Base-by-base conservation (phyloP, 2,797 vertebrate genomes). In the Corythornis leucogaster region DNA sequence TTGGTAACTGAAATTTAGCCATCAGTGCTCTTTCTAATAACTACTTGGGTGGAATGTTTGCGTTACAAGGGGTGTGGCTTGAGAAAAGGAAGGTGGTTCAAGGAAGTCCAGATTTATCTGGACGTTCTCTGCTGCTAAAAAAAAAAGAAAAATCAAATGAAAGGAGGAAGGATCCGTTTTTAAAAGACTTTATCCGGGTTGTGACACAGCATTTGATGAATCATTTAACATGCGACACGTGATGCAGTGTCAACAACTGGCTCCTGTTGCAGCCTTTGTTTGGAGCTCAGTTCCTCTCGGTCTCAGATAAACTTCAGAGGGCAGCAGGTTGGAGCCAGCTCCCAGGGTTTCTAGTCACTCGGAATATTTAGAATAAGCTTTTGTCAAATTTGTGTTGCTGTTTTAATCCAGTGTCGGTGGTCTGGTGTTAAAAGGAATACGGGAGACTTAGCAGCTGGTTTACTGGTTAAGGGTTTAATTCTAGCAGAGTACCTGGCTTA, bases 191-290 rank as follows among this genome's bases (percentile, higher is more conserved):
- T 80, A 31, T 80, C 38, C 78, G 57, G 64, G 57, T 91, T 95
- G 95, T 96, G 92, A 93, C 89, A 90, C 68, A 90, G 90, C 58
- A 89, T 87, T 89, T 92, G 84, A 94, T 91, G 94, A 96, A 95
- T 90, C 78, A 93, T 82, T 87, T 87, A 93, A 92, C 80, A 68
- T 91, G 80, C 45, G 14, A 54, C 82, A 86, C 25, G 13, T 92
- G 79, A 71, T 38, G 55, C 75, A 16, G 83, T 87, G 94, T 93
- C 84, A 92, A 69, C 58, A 87, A 87, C 80, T 55, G 69, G 87
- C 91, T 94, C 92, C 83, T 90, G 89, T 91, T 93, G 87, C 87
- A 11, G 92, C 40, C 94, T 94, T 95, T 94, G 92, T 92, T 91
- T 63, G 74, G 74, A 74, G 77, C 88, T 71, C 74, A 4, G 57